Evolutionary conservation across 1,140 invertebrate genomes (phyloP).

Genomic region (Apis dorsata): DNA sequence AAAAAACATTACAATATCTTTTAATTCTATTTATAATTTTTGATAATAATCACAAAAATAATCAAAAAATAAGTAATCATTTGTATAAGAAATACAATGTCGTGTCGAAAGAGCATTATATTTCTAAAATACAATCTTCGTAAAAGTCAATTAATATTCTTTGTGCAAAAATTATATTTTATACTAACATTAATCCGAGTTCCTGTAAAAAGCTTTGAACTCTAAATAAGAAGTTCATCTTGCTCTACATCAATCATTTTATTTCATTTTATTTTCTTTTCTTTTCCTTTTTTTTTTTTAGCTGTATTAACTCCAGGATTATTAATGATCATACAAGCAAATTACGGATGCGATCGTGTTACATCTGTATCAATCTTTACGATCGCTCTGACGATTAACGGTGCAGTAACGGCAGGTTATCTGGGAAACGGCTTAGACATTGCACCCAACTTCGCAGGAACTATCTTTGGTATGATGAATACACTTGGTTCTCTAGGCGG

Average conservation of each 20-base stretch:
- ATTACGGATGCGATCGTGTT: constrained; percentile 84
- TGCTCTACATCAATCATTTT: not conserved
- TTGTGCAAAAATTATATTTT: too few species aligned
- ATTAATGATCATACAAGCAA: constrained; percentile 86
- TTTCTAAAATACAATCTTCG: too few species aligned
- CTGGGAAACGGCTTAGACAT: constrained; percentile 94
- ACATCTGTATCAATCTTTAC: constrained; percentile 89
- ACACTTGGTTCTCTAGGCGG: constrained; percentile 94
- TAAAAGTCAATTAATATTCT: too few species aligned
- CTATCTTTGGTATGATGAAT: constrained; percentile 94
- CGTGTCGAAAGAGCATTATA: too few species aligned
- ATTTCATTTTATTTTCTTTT: not conserved
- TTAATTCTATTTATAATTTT: too few species aligned
- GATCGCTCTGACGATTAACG: constrained; percentile 88
- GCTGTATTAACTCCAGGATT: constrained; percentile 83
- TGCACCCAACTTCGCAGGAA: constrained; percentile 93
- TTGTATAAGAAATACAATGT: too few species aligned
- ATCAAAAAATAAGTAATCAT: too few species aligned
- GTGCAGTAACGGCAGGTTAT: constrained; percentile 92
- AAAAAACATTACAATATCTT: too few species aligned
- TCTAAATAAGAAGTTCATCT: too few species aligned
- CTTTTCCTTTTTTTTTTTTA: constrained; percentile 69
- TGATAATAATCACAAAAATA: too few species aligned
- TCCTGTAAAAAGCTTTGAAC: too few species aligned
- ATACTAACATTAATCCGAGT: too few species aligned